A percentile compares a stretch with the other conserved stretches of the same genome.
Evolutionary conservation across 2,113 vertebrate genomes (phyloP).

Genomic region (Poeciliopsis occidentalis): DNA sequence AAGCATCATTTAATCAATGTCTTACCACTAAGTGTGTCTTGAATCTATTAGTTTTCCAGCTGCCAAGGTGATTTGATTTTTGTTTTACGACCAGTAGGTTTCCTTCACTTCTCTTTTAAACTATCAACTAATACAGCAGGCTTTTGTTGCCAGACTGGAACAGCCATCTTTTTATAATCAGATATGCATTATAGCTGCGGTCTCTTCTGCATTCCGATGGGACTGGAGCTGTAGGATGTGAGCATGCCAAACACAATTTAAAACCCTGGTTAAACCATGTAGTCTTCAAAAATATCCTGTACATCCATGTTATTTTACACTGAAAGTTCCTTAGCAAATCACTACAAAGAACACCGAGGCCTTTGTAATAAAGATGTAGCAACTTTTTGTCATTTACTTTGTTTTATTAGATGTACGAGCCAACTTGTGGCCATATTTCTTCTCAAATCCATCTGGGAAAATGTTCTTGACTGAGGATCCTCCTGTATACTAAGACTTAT

Average conservation of each 20-base stretch:
- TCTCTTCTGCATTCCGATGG: constrained; percentile 45
- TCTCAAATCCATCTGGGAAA: constrained; percentile 69
- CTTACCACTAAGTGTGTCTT: constrained; percentile 62
- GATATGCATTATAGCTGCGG: constrained; percentile 54
- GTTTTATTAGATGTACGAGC: constrained; percentile 28
- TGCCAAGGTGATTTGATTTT: constrained; percentile 65
- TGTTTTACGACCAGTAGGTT: constrained; percentile 54
- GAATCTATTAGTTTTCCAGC: constrained; percentile 74
- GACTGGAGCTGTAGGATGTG: constrained; percentile 50
- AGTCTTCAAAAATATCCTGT: constrained; percentile 57
- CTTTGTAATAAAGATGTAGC: constrained; percentile 40
- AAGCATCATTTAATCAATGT: constrained; percentile 73
- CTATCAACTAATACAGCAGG: constrained; percentile 55
- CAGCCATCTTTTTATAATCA: constrained; percentile 57
- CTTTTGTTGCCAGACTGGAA: constrained; percentile 32
- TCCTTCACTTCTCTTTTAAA: constrained; percentile 52
- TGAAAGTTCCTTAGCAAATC: constrained; percentile 31
- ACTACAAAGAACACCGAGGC: constrained; percentile 37
- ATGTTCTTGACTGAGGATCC: constrained; percentile 51
- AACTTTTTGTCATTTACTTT: constrained; percentile 13
- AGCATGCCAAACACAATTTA: constrained; percentile 63
- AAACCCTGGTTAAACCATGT: constrained; percentile 62
- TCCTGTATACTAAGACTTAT: constrained; percentile 36
- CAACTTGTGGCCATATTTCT: constrained; percentile 49
- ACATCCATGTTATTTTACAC: constrained; percentile 51